phyloP scores from a whole-genome alignment of 2,797 vertebrate species.

The Danio tinwini region DNA sequence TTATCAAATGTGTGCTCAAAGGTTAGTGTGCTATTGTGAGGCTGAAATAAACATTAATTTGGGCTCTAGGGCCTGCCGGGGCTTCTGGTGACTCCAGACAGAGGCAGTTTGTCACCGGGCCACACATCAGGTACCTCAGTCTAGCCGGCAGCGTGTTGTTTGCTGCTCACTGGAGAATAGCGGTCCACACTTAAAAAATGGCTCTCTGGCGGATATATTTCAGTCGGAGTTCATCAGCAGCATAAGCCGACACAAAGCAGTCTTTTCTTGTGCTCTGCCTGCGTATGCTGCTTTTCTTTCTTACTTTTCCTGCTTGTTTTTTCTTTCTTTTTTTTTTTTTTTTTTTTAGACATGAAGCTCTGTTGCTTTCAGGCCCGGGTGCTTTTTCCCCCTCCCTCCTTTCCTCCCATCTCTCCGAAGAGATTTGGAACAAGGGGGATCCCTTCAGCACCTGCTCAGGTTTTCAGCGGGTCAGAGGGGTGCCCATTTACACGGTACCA shows the following conservation, averaged over 20 bases:
- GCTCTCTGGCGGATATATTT: conserved; percentile 63
- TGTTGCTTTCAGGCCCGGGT: conserved; percentile 56
- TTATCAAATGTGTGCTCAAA: conserved; percentile 82
- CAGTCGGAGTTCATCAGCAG: conserved; percentile 64
- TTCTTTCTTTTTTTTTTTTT: conserved; percentile 40
- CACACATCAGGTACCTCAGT: conserved; percentile 72
- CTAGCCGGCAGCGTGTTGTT: conserved; percentile 72
- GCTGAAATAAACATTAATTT: conserved; percentile 80
- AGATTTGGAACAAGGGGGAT: conserved; percentile 59
- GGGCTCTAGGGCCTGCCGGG: conserved; percentile 65
- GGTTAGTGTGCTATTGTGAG: conserved; percentile 74
- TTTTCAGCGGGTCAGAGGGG: conserved; percentile 69
- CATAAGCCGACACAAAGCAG: conserved; percentile 61
- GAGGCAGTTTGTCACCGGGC: conserved; percentile 76
- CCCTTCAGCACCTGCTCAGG: conserved; percentile 69
- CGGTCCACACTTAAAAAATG: conserved; percentile 67
- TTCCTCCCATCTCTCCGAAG: conserved; percentile 52
- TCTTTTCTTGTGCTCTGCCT: conserved; percentile 59
- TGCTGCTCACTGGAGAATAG: conserved; percentile 71
- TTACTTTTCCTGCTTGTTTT: conserved; percentile 54
- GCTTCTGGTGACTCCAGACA: conserved; percentile 71
- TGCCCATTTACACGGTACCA: conserved; percentile 72
- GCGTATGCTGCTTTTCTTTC: conserved; percentile 58
- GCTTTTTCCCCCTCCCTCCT: conserved; percentile 25
- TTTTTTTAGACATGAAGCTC: conserved; percentile 59